Conservation (phyloP, 2,888 invertebrate species). For the Chrysolina oricalcia region DNA sequence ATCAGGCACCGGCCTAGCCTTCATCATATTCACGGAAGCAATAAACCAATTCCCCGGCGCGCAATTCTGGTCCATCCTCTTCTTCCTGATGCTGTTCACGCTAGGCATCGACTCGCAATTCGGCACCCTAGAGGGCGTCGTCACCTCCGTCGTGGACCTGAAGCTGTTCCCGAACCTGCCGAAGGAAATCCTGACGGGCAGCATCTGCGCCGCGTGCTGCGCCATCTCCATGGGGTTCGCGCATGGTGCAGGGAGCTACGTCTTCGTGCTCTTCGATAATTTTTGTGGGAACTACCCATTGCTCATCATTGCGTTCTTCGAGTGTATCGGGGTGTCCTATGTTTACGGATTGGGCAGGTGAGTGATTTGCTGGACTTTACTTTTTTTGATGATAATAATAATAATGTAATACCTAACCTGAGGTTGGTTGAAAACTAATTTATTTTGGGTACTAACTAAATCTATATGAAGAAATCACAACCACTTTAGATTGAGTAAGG, state of each 20-base stretch:
- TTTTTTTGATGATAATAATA: background rate
- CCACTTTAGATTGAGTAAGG: no score
- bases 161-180: conserved; percentile 93
- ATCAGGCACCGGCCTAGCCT: conserved; percentile 95
- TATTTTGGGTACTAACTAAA: no score
- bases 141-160: conserved; percentile 96
- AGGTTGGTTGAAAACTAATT: no score
- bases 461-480: no score
- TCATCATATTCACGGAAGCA: conserved; percentile 98
- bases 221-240: conserved; percentile 91
- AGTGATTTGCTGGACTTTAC: conserved; percentile 49
- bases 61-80: conserved; percentile 96
- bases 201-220: conserved; percentile 87
- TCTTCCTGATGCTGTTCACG: conserved; percentile 97
- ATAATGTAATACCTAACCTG: no score
- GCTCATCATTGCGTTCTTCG: conserved; percentile 93
- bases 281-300: conserved; percentile 95
- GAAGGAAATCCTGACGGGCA: conserved; percentile 90
- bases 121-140: conserved; percentile 95
- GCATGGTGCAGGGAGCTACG: conserved; percentile 94
- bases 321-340: conserved; percentile 94
- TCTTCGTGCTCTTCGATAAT: conserved; percentile 94
- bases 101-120: conserved; percentile 98
- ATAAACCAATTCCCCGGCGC: conserved; percentile 98
- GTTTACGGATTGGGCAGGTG: conserved; percentile 94